phyloP scores from a whole-genome alignment of 2,888 invertebrate genomes.

The Cryptus viduatorius region DNA sequence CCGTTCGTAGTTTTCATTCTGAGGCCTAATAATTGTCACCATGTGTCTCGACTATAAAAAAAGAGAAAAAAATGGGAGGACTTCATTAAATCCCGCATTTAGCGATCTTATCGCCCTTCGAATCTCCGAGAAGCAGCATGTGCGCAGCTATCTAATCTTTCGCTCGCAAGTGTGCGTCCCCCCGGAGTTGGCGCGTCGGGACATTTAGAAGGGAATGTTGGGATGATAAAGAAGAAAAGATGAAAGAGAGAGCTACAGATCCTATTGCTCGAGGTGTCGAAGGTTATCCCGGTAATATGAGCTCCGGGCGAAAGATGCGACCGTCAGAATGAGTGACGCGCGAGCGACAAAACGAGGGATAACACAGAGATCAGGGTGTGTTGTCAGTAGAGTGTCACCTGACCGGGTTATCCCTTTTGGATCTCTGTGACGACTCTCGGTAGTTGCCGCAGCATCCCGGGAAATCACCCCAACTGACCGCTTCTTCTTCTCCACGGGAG shows the following conservation, averaged over 20 bases:
- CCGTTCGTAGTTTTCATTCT: neutral
- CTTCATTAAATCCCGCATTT: slow-evolving; percentile 62
- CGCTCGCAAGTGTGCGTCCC: slow-evolving; percentile 8
- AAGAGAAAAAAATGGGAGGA: slow-evolving; percentile 34
- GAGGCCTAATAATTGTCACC: slow-evolving; percentile 27
- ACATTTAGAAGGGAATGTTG: neutral
- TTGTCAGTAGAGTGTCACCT: slow-evolving; percentile 47
- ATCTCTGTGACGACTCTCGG: slow-evolving; percentile 44
- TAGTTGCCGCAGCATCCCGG: neutral
- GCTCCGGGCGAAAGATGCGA: slow-evolving; percentile 30
- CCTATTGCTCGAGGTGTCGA: slow-evolving; percentile 29
- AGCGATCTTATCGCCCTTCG: slow-evolving; percentile 61
- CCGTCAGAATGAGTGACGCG: slow-evolving; percentile 30
- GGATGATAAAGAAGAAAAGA: slow-evolving; percentile 35
- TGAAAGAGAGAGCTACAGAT: slow-evolving; percentile 3
- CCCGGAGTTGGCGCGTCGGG: neutral
- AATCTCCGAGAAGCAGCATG: slow-evolving; percentile 58
- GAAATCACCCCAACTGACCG: slow-evolving; percentile 30
- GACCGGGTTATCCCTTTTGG: slow-evolving; percentile 51
- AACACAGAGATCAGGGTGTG: slow-evolving; percentile 9
- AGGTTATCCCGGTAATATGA: slow-evolving; percentile 50
- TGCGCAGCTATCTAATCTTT: slow-evolving; percentile 70
- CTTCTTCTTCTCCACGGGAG: slow-evolving; percentile 42
- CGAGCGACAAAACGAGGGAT: slow-evolving; percentile 13
- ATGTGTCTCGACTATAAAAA: neutral